Evolutionary conservation across 2,888 invertebrate genomes (phyloP), one percentile per base, ranked within the genome.

Genomic region (Platycheirus rosarum): DNA sequence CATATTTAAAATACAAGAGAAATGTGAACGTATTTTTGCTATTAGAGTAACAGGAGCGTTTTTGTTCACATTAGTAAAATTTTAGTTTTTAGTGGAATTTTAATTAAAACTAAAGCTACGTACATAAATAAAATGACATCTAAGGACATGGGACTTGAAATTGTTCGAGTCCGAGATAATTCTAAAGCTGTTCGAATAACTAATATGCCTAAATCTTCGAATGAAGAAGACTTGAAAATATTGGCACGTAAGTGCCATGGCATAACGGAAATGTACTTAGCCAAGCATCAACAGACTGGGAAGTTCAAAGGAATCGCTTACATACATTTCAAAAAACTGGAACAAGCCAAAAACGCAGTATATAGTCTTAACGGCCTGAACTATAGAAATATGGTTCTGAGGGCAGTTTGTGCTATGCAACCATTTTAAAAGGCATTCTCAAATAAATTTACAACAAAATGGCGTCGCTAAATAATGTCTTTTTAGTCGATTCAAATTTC

Each of bases 281-380:
- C 5, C 4, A 79, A 14, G 32, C 23, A 79, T 14, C 53, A 35
- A 1, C 16, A 11, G 0, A 68, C 68, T 1, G 18, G n/a, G 0
- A 9, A 48, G 4, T 79, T 79, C 8, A 73, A 35, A 11, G 79
- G 79, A 6, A 8, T 42, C 2, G 79, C 74, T 4, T 79, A 74
- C 42, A 42, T 79, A 11, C 53, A 69, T 14, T 79, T 79, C n/a
- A 63, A 48, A 26, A 40, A 48, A 9, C 53, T 55, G 26, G 29
- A n/a, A 55, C 8, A 62, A 13, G 79, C 73, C 14, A 32, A 62
- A 42, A 16, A 35, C n/a, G 79, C 68, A 26, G 48, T 46, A 0
- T 40, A 55, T 13, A 35, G 14, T n/a, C 35, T 79, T 0, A 55
- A 79, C 23, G 68, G 68, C 37, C 37, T 69, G 2, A 69, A 53